These are phyloP conservation scores for Tachyglossus aculeatus DNA, from an alignment of 2,797 vertebrate species.

Conservation along the genomic window DNA sequence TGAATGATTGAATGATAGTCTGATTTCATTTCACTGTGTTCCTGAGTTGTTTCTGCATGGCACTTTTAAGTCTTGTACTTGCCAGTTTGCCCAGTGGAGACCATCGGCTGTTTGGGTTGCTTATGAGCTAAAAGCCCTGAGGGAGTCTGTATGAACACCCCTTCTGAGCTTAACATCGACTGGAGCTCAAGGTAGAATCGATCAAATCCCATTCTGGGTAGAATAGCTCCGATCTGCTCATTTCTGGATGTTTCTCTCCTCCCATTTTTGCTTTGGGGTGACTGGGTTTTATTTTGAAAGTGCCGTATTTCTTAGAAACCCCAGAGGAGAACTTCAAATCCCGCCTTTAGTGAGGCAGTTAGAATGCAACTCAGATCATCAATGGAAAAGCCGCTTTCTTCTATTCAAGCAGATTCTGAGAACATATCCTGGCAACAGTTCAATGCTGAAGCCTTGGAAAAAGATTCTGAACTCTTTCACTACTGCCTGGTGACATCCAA, in stretches of 20 bases:
- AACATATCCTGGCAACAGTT: too few species aligned
- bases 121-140: conserved; percentile 58
- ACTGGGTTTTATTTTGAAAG: too few species aligned
- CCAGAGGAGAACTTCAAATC: too few species aligned
- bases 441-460: too few species aligned
- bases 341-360: too few species aligned
- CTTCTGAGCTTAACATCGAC: conserved; percentile 48
- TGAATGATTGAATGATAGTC: conserved; percentile 38
- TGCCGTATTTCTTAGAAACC: too few species aligned
- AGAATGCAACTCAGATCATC: too few species aligned
- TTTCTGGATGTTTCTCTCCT: background rate
- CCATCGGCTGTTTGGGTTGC: conserved; percentile 64
- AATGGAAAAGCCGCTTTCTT: too few species aligned
- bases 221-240: background rate
- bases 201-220: background rate
- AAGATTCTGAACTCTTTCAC: too few species aligned
- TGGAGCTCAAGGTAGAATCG: conserved; percentile 19
- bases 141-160: conserved; percentile 41
- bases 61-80: conserved; percentile 60
- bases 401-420: too few species aligned
- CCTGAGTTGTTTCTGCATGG: conserved; percentile 44
- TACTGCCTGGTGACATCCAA: too few species aligned
- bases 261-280: too few species aligned
- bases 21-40: conserved; percentile 56
- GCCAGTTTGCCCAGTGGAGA: conserved; percentile 38